Evolutionary conservation across 2,113 vertebrate species (phyloP).

Genomic region (Pterocles gutturalis): DNA sequence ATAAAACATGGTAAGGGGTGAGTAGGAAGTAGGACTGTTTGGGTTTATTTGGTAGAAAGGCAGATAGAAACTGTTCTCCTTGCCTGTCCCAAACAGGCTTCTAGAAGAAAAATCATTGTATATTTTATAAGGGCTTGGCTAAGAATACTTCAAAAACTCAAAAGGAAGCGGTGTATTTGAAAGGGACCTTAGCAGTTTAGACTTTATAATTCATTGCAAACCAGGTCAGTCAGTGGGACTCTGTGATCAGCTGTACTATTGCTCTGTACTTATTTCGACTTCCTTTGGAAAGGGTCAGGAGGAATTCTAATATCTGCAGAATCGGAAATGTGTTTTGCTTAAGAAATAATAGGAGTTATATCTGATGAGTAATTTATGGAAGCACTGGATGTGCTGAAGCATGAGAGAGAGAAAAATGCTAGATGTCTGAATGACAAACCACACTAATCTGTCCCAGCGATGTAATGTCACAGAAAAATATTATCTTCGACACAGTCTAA

Average conservation of each 20-base stretch:
- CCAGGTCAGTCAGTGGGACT: not conserved
- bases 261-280: not conserved
- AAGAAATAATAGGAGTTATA: not conserved
- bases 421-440: not conserved
- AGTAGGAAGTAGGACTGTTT: not conserved
- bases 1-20: not conserved
- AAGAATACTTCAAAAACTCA: not conserved
- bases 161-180: not conserved
- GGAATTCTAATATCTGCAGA: not conserved
- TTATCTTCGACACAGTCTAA: not conserved
- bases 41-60: not conserved
- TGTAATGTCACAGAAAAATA: not conserved
- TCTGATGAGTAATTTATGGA: not conserved
- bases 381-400: not conserved
- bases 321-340: not conserved
- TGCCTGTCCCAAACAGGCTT: not conserved
- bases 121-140: not conserved
- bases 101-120: not conserved
- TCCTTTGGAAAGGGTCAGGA: not conserved
- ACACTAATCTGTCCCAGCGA: not conserved
- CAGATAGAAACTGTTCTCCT: not conserved
- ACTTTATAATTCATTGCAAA: not conserved
- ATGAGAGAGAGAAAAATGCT: not conserved
- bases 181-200: not conserved
- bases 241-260: not conserved